Evolutionary conservation across 92 coral and sea anemone genomes (phyloP), one percentile per base, ranked within the genome.

Genomic region (Heliopora coerulea): DNA sequence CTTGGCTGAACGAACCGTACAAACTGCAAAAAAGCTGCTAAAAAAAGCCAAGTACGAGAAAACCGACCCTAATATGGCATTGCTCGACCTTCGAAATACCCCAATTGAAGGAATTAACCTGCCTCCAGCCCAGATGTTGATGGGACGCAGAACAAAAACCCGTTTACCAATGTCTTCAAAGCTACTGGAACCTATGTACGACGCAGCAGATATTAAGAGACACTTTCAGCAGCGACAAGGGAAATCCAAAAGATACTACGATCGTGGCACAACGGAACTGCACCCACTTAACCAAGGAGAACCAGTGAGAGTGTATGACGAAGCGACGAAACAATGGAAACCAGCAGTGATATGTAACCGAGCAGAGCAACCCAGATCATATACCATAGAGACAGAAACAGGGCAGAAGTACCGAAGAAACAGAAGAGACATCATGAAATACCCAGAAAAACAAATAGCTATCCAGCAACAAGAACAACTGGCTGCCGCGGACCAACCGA

Each of bases 81-180:
- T 80, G 42, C 54, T 72, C 18, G 80, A 49, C 67, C 27, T 75
- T 8, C 82, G 82, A 37, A 82, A 82, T 57, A 75, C 82, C 6
- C 86, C 82, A 54, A 56, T 76, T 35, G 72, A 82, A 10, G 86
- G 78, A 7, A 50, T 82, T 49, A 72, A 56, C 21, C 1, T 35
- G 60, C 67, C 78, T 19, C 82, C 78, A 48, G 72, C 82, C 23
- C 73, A 76, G 72, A 56, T 75, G 82, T 58, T 82, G 54, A 82
- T 76, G 86, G 82, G 78, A 35, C 37, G 81, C 3, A 25, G 70
- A 48, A 66, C 78, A 32, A 74, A 74, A 32, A 75, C 78, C 17
- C 68, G 49, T 14, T 65, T 82, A 19, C 82, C 81, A 40, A 82
- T 67, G 23, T 35, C 61, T 46, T 6, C 31, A 6, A 65, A 37